Percentiles rank a stretch among this genome's conserved stretches.
These are phyloP conservation scores for Athalia circularis DNA, from an alignment of 2,888 invertebrate genomes.

Conservation along the genomic window DNA sequence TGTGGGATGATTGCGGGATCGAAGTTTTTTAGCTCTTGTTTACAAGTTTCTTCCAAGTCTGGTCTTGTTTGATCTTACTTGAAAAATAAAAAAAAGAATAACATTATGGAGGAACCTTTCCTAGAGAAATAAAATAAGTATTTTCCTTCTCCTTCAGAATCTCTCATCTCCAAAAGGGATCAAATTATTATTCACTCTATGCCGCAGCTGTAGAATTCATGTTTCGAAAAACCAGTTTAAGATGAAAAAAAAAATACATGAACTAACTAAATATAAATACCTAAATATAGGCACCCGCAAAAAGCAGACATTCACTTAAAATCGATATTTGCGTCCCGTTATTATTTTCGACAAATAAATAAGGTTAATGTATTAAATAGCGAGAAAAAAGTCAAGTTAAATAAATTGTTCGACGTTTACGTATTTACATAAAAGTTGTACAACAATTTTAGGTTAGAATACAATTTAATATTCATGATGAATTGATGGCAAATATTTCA, in stretches of 20 bases:
- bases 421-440: conserved; percentile 25
- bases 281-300: background rate
- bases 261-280: background rate
- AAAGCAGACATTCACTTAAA: background rate
- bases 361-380: background rate
- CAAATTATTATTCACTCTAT: background rate
- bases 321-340: background rate
- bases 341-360: background rate
- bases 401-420: background rate
- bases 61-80: conserved; percentile 12
- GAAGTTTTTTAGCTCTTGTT: background rate
- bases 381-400: background rate
- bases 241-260: background rate
- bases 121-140: background rate
- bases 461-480: conserved; percentile 27
- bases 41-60: conserved; percentile 8
- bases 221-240: background rate
- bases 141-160: background rate
- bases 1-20: background rate
- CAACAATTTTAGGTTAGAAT: conserved; percentile 44
- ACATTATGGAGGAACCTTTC: background rate
- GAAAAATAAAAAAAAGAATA: background rate
- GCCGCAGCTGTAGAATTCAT: background rate
- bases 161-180: no score
- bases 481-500: background rate